Base-by-base conservation (phyloP, 2,113 vertebrate species). In the Bufo gargarizans region DNA sequence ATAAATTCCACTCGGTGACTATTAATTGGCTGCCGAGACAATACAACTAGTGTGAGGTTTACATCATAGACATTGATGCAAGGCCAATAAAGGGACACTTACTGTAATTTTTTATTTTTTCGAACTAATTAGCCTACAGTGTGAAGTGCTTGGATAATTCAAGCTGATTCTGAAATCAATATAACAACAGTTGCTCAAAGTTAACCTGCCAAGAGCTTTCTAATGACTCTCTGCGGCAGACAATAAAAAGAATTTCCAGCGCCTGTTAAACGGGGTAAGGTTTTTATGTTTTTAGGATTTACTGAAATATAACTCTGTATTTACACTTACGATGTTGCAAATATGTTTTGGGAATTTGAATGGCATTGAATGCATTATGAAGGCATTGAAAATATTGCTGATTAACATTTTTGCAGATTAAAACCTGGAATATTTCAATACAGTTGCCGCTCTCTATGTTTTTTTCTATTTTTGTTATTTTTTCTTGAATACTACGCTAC, bases 121-220 rank as follows among this genome's bases (percentile, higher is more conserved):
- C 43, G 14, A 22, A 80, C 86, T 87, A 87, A 87, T 87, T 87
- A 80, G 86, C 61, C 50, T 56, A 55, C 61, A 65, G 33, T 58
- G 50, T 71, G 86, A 78, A 87, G 76, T 56, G 77, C 19, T 56
- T 71, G 59, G 86, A 81, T 80, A 67, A 61, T 69, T 56, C 86
- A 80, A 58, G 86, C 77, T 80, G 77, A 80, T 80, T 71, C 77
- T 81, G 77, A 69, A 87, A 87, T 87, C 86, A 87, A 87, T 87
- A 87, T 55, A 67, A 65, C 77, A 78, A 87, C 77, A 87, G 67
- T 87, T 79, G 86, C 77, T 80, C 58, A 69, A 87, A 69, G 77
- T 80, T 80, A 87, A 77, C 84, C 71, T 77, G 84, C 84, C 84
- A 77, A 86, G 84, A 45, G 86, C 49, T 65, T 69, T 50, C 49